phyloP scores from a whole-genome alignment of 2,888 invertebrate species.

The Acanthosoma haemorrhoidale region DNA sequence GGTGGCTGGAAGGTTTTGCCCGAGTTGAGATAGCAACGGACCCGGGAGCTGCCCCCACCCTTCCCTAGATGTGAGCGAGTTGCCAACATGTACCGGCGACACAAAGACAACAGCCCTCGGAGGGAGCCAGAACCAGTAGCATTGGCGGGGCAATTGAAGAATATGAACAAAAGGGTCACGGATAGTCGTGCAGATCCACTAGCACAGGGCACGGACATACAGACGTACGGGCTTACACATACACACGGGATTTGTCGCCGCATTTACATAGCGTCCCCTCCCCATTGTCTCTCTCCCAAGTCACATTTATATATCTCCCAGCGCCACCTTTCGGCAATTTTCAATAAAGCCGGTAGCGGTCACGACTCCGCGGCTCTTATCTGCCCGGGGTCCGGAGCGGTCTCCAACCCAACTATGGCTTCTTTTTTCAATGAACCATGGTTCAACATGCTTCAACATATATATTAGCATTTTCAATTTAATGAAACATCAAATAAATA shows the following conservation, averaged over 20 bases:
- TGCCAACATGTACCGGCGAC: neutral
- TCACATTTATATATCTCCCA: neutral
- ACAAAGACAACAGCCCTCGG: neutral
- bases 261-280: neutral
- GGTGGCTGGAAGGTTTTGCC: too few relatives aligned
- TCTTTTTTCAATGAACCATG: too few relatives aligned
- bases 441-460: too few relatives aligned
- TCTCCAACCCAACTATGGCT: too few relatives aligned
- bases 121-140: slow-evolving; percentile 32
- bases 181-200: slow-evolving; percentile 6
- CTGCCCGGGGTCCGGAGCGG: neutral
- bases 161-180: slow-evolving; percentile 39
- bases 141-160: slow-evolving; percentile 39
- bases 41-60: too few relatives aligned
- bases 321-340: slow-evolving; percentile 7
- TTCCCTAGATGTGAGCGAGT: too few relatives aligned
- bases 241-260: neutral
- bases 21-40: too few relatives aligned
- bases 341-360: slow-evolving; percentile 10
- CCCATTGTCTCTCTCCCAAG: neutral
- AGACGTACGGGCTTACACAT: neutral
- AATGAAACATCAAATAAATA: too few relatives aligned
- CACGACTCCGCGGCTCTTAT: slow-evolving; percentile 1
- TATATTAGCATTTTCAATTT: too few relatives aligned
- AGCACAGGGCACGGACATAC: neutral